Evolutionary conservation across 2,113 vertebrate genomes (phyloP).

Genomic region (Ammodramus savannarum): DNA sequence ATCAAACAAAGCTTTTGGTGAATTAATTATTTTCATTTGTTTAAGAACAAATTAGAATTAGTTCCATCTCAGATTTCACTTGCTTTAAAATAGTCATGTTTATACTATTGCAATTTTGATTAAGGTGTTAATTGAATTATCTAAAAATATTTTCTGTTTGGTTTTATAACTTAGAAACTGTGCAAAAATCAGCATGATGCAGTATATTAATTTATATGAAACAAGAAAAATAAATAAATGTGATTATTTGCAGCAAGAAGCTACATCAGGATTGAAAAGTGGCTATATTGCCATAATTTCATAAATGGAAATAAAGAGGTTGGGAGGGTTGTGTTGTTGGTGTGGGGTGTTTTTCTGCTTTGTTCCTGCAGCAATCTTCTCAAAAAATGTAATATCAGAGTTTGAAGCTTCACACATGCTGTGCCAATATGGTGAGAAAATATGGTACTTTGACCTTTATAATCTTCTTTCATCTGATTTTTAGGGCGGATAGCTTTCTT

Average conservation of each 20-base stretch:
- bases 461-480: neutral
- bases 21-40: neutral
- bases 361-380: neutral
- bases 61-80: neutral
- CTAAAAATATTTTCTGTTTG: neutral
- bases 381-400: neutral
- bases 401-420: neutral
- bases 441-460: neutral
- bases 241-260: neutral
- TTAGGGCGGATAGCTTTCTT: neutral
- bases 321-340: neutral
- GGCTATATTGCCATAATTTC: neutral
- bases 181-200: neutral
- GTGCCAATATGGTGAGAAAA: constrained; percentile 2
- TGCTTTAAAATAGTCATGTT: neutral
- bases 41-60: neutral
- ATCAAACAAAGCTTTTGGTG: neutral
- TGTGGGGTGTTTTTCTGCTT: neutral
- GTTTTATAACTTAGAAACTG: neutral
- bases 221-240: neutral
- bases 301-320: neutral
- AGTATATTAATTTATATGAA: neutral
- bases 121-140: neutral
- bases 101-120: neutral
- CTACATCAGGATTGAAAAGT: neutral